A percentile compares a stretch with the other conserved stretches of the same genome.
These are phyloP conservation scores for Ennomos erosarius DNA, from an alignment of 2,888 invertebrate genomes.

Conservation along the genomic window DNA sequence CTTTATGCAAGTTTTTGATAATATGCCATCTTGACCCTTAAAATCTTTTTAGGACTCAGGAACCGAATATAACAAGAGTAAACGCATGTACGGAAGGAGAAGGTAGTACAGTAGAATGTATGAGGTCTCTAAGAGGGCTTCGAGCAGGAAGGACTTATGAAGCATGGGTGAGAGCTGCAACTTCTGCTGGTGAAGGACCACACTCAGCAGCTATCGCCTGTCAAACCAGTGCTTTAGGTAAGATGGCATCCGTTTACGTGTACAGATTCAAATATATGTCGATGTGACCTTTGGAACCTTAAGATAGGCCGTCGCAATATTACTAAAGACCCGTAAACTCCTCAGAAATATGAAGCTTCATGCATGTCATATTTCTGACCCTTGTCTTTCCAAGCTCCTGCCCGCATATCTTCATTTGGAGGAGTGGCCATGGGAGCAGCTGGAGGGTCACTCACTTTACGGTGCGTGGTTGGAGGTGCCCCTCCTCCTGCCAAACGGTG, in stretches of 20 bases:
- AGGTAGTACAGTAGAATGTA: slow-evolving; percentile 70
- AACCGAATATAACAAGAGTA: slow-evolving; percentile 71
- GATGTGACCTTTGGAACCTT: too few species aligned
- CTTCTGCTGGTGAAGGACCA: slow-evolving; percentile 89
- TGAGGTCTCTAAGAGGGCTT: slow-evolving; percentile 87
- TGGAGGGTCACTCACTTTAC: slow-evolving; percentile 87
- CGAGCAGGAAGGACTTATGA: slow-evolving; percentile 91
- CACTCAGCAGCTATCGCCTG: slow-evolving; percentile 75
- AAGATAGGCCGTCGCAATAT: too few species aligned
- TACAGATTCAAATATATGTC: too few species aligned
- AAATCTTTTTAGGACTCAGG: slow-evolving; percentile 62
- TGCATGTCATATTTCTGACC: too few species aligned
- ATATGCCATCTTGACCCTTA: background rate
- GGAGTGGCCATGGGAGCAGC: slow-evolving; percentile 89
- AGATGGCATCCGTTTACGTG: slow-evolving; percentile 16
- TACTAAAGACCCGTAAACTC: too few species aligned
- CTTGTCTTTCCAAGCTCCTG: slow-evolving; percentile 86
- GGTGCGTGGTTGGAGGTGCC: slow-evolving; percentile 90
- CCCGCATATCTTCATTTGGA: slow-evolving; percentile 94
- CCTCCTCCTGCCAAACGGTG: slow-evolving; percentile 91
- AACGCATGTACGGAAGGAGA: slow-evolving; percentile 72
- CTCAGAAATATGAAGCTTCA: too few species aligned
- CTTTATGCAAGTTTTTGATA: background rate
- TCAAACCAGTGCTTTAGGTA: slow-evolving; percentile 77
- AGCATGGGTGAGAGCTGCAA: slow-evolving; percentile 94